Evolutionary conservation across 2,888 invertebrate genomes (phyloP), one percentile per base, ranked within the genome.

Genomic region (Drymonia ruficornis): DNA sequence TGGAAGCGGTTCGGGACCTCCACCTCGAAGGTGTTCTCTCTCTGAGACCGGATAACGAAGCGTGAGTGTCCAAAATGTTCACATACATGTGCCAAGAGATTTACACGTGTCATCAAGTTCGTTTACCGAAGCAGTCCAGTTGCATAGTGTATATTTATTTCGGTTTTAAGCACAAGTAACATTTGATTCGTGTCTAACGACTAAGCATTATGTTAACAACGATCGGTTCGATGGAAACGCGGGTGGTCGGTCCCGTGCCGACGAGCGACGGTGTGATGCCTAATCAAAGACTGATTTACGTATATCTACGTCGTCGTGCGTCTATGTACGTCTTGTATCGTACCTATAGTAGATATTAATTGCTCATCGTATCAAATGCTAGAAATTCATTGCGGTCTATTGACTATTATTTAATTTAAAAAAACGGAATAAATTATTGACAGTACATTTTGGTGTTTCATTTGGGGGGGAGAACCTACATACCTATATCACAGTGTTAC

Each of bases 1-100:
- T 96, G 61, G 96, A 96, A 77, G 95, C 96, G 1, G 94, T 97
- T 34, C 93, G 95, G 60, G 97, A 97, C 81, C 93, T 96, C 36
- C 93, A 96, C 79, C 93, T 93, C 15, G 95, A 96, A 56, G 96
- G 96, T 13, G 93, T 96, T 53, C 93, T 96, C 23, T 89, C 87
- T 12, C 85, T 93, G 19, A 93, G 93, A 63, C 87, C 93, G 28
- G 90, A 89, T 56, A 82, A 83, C 19, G 89, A 89, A 53, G 69
- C 77, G 70, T 87, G 81, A 87, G 59, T 65, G 65, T 53, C 53
- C 55, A 56, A 52, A 49, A 67, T 67, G 55, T 52, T 56, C 55
- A 52, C 49, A 64, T 56, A 52, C 49, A 64, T 65, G 86, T 87
- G 87, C 87, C 86, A 89, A 86, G 62, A 67, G 58, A 61, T 63